Evolutionary conservation across 2,113 vertebrate species (phyloP).

Genomic region (Aviceda subcristata): DNA sequence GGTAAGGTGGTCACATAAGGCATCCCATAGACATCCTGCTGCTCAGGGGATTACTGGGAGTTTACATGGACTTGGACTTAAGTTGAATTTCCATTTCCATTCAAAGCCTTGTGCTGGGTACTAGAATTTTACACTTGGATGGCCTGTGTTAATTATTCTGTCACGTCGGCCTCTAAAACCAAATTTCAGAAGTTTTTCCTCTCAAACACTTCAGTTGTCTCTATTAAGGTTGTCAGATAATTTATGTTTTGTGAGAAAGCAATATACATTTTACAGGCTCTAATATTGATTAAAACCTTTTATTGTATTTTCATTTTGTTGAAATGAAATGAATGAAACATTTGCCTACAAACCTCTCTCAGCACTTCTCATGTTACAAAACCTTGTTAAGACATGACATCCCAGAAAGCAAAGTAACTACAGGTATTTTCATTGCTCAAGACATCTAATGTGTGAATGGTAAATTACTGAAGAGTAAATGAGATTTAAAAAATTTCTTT

Average conservation of each 20-base stretch:
- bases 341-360: neutral
- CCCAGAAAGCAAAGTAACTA: neutral
- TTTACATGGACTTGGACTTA: neutral
- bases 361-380: neutral
- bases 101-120: neutral
- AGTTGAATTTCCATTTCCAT: neutral
- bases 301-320: neutral
- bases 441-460: neutral
- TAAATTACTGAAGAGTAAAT: neutral
- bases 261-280: neutral
- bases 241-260: neutral
- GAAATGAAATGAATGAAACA: neutral
- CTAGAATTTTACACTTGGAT: neutral
- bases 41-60: neutral
- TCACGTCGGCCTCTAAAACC: neutral
- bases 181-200: neutral
- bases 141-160: neutral
- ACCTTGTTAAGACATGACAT: neutral
- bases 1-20: neutral
- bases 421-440: neutral
- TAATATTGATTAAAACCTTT: neutral
- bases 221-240: neutral
- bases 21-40: neutral
- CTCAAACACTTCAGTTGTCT: neutral
- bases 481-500: neutral